Evolutionary conservation across 2,797 vertebrate genomes (phyloP), one percentile per base, ranked within the genome.

Genomic region (Phataginus tricuspis): DNA sequence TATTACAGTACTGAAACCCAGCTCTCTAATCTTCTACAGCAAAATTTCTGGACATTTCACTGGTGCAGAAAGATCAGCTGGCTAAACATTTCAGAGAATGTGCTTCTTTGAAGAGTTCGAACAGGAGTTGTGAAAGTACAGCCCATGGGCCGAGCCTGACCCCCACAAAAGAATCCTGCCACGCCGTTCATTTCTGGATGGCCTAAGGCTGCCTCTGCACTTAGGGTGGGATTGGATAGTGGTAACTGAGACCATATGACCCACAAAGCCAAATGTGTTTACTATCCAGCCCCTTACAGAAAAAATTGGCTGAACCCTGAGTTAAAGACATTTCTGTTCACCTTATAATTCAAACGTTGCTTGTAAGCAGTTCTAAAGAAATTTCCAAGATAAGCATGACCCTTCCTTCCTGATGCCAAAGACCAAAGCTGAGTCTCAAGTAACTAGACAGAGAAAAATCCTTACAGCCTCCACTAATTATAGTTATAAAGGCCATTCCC

Each of bases 301-400:
- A 71, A 57, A 74, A 80, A 49, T 0, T 69, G 71, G 27, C 69
- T 68, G 12, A 89, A 71, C 27, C 27, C 66, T 74, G 18, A 85
- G 21, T n/a, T 42, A 83, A 23, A 95, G 25, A 1, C 8, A 51
- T 68, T 89, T 90, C 68, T 91, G 42, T 68, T 91, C 29, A 82
- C 71, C 42, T 84, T 75, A 34, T 18, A 95, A 89, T 71, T 94
- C 39, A 91, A 85, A 72, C 8, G 51, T 39, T 55, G 27, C 37
- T 59, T 45, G 14, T 34, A 79, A 75, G 39, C 42, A 88, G 21
- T 93, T 85, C 88, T 87, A 77, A 89, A 83, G 64, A 90, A 86
- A 49, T 74, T 83, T 57, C 37, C 37, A 59, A 57, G 18, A 78
- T 37, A 86, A 18, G 9, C 16, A 37, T 66, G 25, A 64, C 39